Evolutionary conservation across 1,140 invertebrate genomes (phyloP), one percentile per base, ranked within the genome.

Genomic region (Paramacrobiotus metropolitanus): DNA sequence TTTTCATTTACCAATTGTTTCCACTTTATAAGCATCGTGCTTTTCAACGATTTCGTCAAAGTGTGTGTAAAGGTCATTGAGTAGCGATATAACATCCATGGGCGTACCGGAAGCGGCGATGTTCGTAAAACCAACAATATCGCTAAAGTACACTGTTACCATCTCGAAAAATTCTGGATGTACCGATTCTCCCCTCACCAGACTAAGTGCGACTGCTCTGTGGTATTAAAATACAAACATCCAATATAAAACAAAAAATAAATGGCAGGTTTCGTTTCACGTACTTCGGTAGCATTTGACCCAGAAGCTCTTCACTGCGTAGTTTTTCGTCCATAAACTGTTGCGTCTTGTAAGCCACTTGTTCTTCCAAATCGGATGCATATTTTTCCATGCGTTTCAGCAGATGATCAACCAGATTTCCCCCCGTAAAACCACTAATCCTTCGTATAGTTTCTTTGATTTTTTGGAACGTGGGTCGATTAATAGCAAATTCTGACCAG

Each of bases 291-390:
- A 97, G 72, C 90, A 97, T 94, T 74, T 90, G 68, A 82, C 86
- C 65, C 0, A 96, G 73, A 28, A 96, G 70, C n/a, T 83, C 81
- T 68, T 88, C 86, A 64, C 90, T 95, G 77, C 94, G 93, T 72
- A 90, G 88, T 71, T 96, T 95, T 73, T 96, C 92, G 70, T 94
- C 89, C 62, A 86, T 82, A 44, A 96, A 72, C 71, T 92, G 87
- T 70, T 89, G 84, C 0, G 91, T 96, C 62, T 90, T 74, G 34
- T 9, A 15, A 15, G 34, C 34, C 0, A 89, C 86, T 0, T 88
- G 73, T 0, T 80, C 82, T 70, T 88, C 86, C 62, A 88, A 74
- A 71, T 88, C 87, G 66, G 84, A 86, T 1, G 86, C 85, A 68
- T 89, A 88, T 64, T 87, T 84, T 69, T 88, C 86, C 84, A 88